Percentiles rank a stretch among this genome's conserved stretches.
phyloP scores from a whole-genome alignment of 1,140 invertebrate genomes.

The Thaumetopoea pityocampa region DNA sequence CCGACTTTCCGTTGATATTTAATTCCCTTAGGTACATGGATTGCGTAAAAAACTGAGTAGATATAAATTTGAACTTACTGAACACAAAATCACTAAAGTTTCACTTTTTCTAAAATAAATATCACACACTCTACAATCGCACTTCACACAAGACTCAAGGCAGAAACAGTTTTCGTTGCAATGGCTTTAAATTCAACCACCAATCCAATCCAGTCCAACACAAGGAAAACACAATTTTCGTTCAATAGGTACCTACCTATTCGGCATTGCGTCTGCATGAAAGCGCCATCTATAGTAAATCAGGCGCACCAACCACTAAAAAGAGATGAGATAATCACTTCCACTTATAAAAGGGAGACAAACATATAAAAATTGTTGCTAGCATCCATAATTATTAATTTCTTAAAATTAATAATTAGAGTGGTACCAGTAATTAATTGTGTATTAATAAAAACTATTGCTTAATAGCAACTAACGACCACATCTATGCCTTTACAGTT shows the following conservation, averaged over 20 bases:
- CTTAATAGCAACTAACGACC: too few relatives aligned
- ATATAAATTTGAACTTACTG: slow-evolving; percentile 51
- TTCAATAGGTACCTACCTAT: slow-evolving; percentile 31
- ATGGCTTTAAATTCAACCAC: slow-evolving; percentile 50
- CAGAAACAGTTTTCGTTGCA: slow-evolving; percentile 71
- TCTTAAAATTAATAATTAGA: too few relatives aligned
- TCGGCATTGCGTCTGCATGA: too few relatives aligned
- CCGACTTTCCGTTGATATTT: slow-evolving; percentile 16
- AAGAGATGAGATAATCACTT: too few relatives aligned
- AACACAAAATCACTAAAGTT: slow-evolving; percentile 55
- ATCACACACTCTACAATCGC: slow-evolving; percentile 61
- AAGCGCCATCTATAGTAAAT: slow-evolving; percentile 56
- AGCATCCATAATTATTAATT: too few relatives aligned
- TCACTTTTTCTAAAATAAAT: slow-evolving; percentile 55
- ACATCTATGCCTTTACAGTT: too few relatives aligned
- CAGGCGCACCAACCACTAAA: too few relatives aligned
- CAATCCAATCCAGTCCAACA: slow-evolving; percentile 37
- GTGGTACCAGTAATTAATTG: too few relatives aligned
- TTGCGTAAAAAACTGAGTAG: slow-evolving; percentile 1
- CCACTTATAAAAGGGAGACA: too few relatives aligned
- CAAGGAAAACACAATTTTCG: slow-evolving; percentile 57
- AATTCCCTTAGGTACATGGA: not conserved
- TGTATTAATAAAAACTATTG: too few relatives aligned
- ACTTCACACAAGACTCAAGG: slow-evolving; percentile 66
- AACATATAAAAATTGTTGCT: too few relatives aligned